A percentile compares a stretch with the other conserved stretches of the same genome.
These are phyloP conservation scores for Lepisosteus oculatus DNA, from an alignment of 2,113 vertebrate species.

Conservation along the genomic window DNA sequence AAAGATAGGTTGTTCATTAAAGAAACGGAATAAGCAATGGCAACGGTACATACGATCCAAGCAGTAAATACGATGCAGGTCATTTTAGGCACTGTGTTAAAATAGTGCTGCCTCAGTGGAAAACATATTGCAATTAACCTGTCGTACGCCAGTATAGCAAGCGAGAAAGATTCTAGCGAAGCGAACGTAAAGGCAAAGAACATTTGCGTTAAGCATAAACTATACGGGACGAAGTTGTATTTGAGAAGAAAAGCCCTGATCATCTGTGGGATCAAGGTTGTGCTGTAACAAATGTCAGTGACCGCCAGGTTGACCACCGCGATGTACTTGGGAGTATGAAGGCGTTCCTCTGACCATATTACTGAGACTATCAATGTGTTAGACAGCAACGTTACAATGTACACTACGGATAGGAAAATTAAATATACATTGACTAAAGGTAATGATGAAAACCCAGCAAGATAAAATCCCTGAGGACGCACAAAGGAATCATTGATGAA, in stretches of 20 bases:
- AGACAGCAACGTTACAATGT: conserved; percentile 43
- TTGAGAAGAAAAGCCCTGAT: conserved; percentile 47
- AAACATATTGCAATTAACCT: conserved; percentile 60
- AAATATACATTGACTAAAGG: conserved; percentile 41
- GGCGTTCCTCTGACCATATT: conserved; percentile 26
- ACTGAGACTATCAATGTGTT: conserved; percentile 51
- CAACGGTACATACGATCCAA: conserved; percentile 24
- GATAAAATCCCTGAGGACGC: conserved; percentile 58
- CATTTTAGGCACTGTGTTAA: conserved; percentile 53
- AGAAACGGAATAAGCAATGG: accelerated
- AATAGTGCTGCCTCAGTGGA: conserved; percentile 47
- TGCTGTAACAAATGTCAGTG: conserved; percentile 46
- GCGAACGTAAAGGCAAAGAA: conserved; percentile 39
- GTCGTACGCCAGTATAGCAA: conserved; percentile 57
- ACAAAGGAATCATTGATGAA: conserved; percentile 9
- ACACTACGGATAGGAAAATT: conserved; percentile 49
- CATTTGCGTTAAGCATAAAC: conserved; percentile 53
- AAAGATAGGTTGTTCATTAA: conserved; percentile 55
- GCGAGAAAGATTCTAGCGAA: conserved; percentile 43
- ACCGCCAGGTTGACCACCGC: conserved; percentile 55
- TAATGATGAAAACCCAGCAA: conserved; percentile 42
- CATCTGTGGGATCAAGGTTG: conserved; percentile 52
- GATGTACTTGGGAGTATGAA: conserved; percentile 57
- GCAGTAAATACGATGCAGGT: conserved; percentile 31
- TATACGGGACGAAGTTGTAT: conserved; percentile 50